These are phyloP conservation scores for Malurus cyaneus DNA, from an alignment of 2,113 vertebrate genomes.

Conservation along the genomic window DNA sequence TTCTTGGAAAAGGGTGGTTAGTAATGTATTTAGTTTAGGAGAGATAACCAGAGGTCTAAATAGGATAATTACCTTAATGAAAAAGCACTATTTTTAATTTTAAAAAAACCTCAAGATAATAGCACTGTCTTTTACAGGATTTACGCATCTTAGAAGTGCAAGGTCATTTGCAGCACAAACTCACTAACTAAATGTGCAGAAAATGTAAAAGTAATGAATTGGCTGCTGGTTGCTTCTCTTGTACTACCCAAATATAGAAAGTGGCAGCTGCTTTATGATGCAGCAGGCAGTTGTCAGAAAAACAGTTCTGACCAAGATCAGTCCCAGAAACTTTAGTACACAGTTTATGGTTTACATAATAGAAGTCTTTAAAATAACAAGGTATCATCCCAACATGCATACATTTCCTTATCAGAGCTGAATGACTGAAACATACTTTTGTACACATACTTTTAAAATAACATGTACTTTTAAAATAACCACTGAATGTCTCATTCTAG, in stretches of 20 bases:
- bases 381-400: background rate
- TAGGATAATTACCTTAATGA: background rate
- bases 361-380: background rate
- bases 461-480: background rate
- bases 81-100: background rate
- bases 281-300: background rate
- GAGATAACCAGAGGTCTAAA: background rate
- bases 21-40: background rate
- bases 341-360: background rate
- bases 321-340: background rate
- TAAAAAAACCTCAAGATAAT: background rate
- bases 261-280: background rate
- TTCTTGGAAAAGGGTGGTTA: background rate
- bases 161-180: background rate
- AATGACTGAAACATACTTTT: background rate
- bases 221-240: background rate
- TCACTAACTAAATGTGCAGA: rapidly evolving
- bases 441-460: background rate
- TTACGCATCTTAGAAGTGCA: background rate
- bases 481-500: background rate
- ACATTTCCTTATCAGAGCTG: background rate
- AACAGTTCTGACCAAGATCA: background rate
- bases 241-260: background rate
- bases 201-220: background rate
- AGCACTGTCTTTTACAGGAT: background rate